Percentiles rank a stretch among this genome's conserved stretches.
Evolutionary conservation across 2,797 vertebrate species (phyloP).

Genomic region (Crenuchus spilurus): DNA sequence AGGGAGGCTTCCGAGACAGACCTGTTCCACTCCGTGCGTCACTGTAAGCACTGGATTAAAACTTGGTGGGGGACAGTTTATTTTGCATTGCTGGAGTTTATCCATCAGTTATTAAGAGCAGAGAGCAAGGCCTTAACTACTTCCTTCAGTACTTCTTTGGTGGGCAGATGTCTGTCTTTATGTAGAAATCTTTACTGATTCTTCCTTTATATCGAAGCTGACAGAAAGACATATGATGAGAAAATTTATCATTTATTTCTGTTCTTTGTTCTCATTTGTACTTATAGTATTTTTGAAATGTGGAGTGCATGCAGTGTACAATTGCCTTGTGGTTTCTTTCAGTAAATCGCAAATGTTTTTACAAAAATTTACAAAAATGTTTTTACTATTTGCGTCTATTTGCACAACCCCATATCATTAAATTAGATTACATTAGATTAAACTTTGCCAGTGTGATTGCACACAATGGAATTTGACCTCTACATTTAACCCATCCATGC

Average conservation of each 20-base stretch:
- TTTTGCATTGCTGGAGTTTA: conserved; percentile 23
- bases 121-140: not conserved
- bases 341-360: no score
- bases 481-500: no score
- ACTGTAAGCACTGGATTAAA: conserved; percentile 51
- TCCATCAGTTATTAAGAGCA: conserved; percentile 12
- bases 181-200: not conserved
- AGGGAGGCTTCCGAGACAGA: conserved; percentile 54
- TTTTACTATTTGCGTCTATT: no score
- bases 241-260: not conserved
- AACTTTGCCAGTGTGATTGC: no score
- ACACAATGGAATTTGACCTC: no score
- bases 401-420: no score
- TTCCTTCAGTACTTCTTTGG: conserved; percentile 15
- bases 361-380: no score
- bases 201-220: not conserved
- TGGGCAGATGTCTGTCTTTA: not conserved
- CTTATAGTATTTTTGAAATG: not conserved
- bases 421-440: no score
- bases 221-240: not conserved
- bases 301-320: not conserved
- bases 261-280: not conserved
- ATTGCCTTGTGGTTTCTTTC: no score
- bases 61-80: conserved; percentile 25
- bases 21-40: conserved; percentile 46